Base-by-base conservation (phyloP, 2,113 vertebrate species). In the Scortum barcoo region DNA sequence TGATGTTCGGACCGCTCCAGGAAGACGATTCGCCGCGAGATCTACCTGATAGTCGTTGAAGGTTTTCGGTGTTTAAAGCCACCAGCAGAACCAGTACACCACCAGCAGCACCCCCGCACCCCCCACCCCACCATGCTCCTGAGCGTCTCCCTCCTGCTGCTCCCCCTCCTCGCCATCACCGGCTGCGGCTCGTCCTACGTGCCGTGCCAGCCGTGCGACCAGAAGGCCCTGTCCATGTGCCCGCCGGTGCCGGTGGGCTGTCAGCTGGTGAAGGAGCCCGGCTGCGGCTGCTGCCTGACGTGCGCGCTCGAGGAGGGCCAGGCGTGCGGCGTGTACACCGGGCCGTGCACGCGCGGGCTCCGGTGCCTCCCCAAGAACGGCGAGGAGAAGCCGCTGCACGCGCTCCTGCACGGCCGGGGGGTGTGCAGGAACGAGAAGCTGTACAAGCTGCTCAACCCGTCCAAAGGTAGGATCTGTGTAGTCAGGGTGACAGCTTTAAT, bases 261-360 rank as follows among this genome's bases (percentile, higher is more conserved):
- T 62, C 96, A 98, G 95, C 94, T 96, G 93, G 98, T 99, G 85
- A 98, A 97, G 93, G 98, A 99, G 93, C 98, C 98, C 20, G 98
- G 98, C 93, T 99, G 98, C 93, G 98, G 98, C 87, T 99, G 98
- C 96, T 99, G 98, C 91, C 95, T 97, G 95, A 99, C 97, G 62
- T 99, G 98, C 92, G 98, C 98, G 87, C 96, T 99, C 90, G 95
- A 95, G 0, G 97, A 98, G 91, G 97, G 97, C 8, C 96, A 97
- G 90, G 86, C 96, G 84, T 99, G 98, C 93, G 98, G 98, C 76
- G 97, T 99, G 85, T 99, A 99, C 96, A 99, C 97, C 0, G 96
- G 97, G 91, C 96, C 97, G 86, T 99, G 98, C 93, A 95, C 95
- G 92, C 96, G 94, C 54, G 97, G 97, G 78, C 95, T 99, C 75